Evolutionary conservation across 2,113 vertebrate genomes (phyloP).

Genomic region (Speoplatyrhinus poulsoni): DNA sequence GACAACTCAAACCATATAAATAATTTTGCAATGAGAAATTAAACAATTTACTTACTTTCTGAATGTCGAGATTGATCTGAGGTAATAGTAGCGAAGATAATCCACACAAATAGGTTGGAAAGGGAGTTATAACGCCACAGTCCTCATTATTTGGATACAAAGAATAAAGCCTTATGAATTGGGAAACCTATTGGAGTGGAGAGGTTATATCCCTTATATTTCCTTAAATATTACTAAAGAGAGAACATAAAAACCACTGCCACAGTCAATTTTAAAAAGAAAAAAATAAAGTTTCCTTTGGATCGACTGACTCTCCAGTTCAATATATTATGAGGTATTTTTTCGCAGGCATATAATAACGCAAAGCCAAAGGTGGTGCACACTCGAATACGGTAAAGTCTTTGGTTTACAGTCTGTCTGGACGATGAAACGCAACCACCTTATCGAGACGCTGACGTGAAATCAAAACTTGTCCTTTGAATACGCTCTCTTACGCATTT

Average conservation of each 20-base stretch:
- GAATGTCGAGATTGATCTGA: constrained; percentile 77
- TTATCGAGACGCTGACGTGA: constrained; percentile 24
- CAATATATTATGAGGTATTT: constrained; percentile 77
- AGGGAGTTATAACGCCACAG: constrained; percentile 56
- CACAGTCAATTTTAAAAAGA: constrained; percentile 24
- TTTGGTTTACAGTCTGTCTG: constrained; percentile 73
- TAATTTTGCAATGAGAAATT: not conserved
- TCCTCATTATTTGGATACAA: constrained; percentile 62
- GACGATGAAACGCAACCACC: constrained; percentile 35
- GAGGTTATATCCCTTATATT: constrained; percentile 41
- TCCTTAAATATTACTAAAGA: constrained; percentile 20
- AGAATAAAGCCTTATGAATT: constrained; percentile 53
- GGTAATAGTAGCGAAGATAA: constrained; percentile 73
- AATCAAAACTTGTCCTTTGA: constrained; percentile 63
- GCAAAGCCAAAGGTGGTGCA: constrained; percentile 48
- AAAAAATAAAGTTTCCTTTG: constrained; percentile 69
- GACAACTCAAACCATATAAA: not conserved
- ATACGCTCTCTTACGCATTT: constrained; percentile 59
- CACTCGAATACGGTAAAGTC: constrained; percentile 59
- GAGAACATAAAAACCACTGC: constrained; percentile 21
- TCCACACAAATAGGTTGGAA: constrained; percentile 66
- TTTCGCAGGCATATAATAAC: constrained; percentile 49
- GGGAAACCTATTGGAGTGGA: constrained; percentile 21
- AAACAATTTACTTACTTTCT: constrained; percentile 73
- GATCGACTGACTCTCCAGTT: constrained; percentile 58